Conservation (phyloP, 1,140 invertebrate genomes). For the Ips nitidus region DNA sequence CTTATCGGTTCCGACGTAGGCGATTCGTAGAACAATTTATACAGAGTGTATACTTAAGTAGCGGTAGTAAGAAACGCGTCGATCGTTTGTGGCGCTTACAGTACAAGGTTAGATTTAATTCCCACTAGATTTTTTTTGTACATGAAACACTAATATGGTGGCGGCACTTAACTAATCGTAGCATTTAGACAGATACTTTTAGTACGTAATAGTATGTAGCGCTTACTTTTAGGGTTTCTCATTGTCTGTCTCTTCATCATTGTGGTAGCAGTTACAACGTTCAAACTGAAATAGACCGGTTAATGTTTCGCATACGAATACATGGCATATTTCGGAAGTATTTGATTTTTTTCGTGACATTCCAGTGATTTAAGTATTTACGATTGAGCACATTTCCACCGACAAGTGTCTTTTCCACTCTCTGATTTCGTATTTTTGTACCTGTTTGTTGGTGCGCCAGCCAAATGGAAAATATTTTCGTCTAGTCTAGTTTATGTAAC, state of each 20-base stretch:
- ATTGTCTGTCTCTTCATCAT: conserved; percentile 45
- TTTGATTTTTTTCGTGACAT: conserved; percentile 11
- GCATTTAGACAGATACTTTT: conserved; percentile 39
- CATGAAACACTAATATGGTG: conserved; percentile 51
- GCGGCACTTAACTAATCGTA: conserved; percentile 47
- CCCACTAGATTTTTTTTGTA: conserved; percentile 50
- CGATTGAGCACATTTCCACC: conserved; percentile 39
- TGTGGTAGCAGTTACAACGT: conserved; percentile 48
- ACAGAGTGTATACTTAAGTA: conserved; percentile 47
- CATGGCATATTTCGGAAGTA: conserved; percentile 45
- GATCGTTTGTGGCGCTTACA: conserved; percentile 42
- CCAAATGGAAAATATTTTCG: conserved; percentile 18
- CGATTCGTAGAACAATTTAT: conserved; percentile 18
- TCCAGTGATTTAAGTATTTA: conserved; percentile 7
- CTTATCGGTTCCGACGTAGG: not conserved
- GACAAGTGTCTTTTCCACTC: conserved; percentile 49
- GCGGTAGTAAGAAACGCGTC: conserved; percentile 34
- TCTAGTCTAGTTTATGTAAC: conserved; percentile 23
- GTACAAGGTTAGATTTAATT: conserved; percentile 51
- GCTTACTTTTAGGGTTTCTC: conserved; percentile 40
- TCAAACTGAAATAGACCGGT: conserved; percentile 43
- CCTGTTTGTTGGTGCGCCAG: conserved; percentile 39
- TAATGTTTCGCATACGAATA: conserved; percentile 12
- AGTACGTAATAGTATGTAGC: conserved; percentile 46
- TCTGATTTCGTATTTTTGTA: conserved; percentile 37